Base-by-base conservation (phyloP, 2,888 invertebrate species). In the Watsonalla binaria region DNA sequence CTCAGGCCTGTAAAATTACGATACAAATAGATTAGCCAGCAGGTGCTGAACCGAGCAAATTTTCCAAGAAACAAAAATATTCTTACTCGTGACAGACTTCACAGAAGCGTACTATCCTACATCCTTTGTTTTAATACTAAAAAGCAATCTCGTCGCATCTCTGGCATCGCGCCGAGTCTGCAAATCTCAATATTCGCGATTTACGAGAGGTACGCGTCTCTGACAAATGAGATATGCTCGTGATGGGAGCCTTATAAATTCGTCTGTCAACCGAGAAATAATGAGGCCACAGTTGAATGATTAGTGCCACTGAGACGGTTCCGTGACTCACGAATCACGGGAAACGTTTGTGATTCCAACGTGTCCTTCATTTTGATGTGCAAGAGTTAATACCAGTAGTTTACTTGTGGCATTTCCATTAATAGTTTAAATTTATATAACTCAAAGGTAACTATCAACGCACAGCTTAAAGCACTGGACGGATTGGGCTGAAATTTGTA, bases 191-290 rank as follows among this genome's bases (percentile, higher is more conserved):
- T 49, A 37, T 49, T 49, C 49, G 14, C 35, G 49, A 39, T 37
- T 49, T 15, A 37, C 49, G n/a, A 45, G 42, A 45, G 34, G 35
- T 45, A 47, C 35, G 56, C 57, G 59, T 48, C 63, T 24, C 54
- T 69, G 76, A 80, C 74, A 78, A 78, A 77, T 76, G 76, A 66
- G 65, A 65, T 61, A 68, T 62, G 66, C 66, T 9, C 59, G 56
- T 54, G 57, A 54, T 56, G 55, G 57, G 57, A 55, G 56, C 62
- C 63, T 67, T 74, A 78, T 78, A 81, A 81, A 83, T 80, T 74
- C 72, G 66, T 82, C 77, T 74, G 80, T 80, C 83, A 75, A 63
- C 71, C 58, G 53, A 55, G 56, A 65, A 77, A 76, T 84, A 82
- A 84, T 78, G 82, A 82, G 74, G 59, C 68, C 66, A 59, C 62